Evolutionary conservation across 2,888 invertebrate species (phyloP), one percentile per base, ranked within the genome.

Genomic region (Incurvaria masculella): DNA sequence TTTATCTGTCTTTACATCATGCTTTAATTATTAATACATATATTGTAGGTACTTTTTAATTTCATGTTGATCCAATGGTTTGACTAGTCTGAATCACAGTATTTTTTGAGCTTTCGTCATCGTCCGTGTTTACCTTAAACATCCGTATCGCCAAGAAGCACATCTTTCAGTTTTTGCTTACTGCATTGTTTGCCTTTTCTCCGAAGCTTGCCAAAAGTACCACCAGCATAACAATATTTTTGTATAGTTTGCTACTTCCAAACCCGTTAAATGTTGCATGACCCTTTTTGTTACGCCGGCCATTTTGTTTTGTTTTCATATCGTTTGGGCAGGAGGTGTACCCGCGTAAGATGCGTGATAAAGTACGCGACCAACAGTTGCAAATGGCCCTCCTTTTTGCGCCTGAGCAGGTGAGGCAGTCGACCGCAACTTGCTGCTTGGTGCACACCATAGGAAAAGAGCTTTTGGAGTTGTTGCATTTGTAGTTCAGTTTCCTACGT

Each of bases 291-390:
- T 75, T 78, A 74, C 76, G 75, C 75, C 69, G 71, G 74, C 69
- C 72, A 72, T 74, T 76, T 63, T 57, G 56, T 61, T 78, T 75
- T 75, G 71, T 74, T 76, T 76, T 71, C 74, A 76, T 76, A 73
- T 79, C 71, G 73, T 78, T 78, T 76, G 79, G 78, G 82, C 85
- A 86, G 85, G 87, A 87, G 83, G 85, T 83, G 80, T 87, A 86
- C 81, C 87, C 88, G 68, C 86, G 86, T 82, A 88, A 88, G 86
- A 87, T 86, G 86, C 86, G 87, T 74, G 87, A 88, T 82, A 81
- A 87, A 81, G 86, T 87, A 68, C 84, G 84, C 71, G 83, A 84
- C 78, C 82, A 82, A 72, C 79, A 80, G 78, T 79, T 81, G 64
- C 79, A 80, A 78, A 79, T 78, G 75, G 78, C 76, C 69, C 79